phyloP scores from a whole-genome alignment of 2,888 invertebrate genomes.

The Marasmarcha lunaedactyla region DNA sequence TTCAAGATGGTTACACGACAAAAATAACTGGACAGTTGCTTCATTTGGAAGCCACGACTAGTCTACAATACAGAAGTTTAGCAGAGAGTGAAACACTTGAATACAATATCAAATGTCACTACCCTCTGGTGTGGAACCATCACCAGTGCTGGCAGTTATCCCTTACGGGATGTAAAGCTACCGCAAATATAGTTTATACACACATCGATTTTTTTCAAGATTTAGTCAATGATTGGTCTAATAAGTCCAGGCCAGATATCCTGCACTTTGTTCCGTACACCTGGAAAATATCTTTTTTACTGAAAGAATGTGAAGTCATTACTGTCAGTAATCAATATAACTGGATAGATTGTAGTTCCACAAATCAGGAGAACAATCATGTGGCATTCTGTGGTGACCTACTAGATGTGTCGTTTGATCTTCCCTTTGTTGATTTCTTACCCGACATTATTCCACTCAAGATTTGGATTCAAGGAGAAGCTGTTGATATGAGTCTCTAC shows the following conservation, averaged over 20 bases:
- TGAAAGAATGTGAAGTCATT: slow-evolving; percentile 96
- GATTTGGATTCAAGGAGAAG: slow-evolving; percentile 96
- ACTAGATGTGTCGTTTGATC: slow-evolving; percentile 91
- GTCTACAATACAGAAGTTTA: slow-evolving; percentile 91
- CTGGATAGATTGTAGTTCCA: slow-evolving; percentile 98
- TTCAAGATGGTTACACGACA: slow-evolving; percentile 88
- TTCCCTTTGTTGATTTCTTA: slow-evolving; percentile 95
- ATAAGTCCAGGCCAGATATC: slow-evolving; percentile 92
- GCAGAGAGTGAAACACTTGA: slow-evolving; percentile 95
- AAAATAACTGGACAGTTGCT: slow-evolving; percentile 94
- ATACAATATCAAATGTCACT: slow-evolving; percentile 89
- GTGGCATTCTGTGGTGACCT: slow-evolving; percentile 94
- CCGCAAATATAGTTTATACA: slow-evolving; percentile 90
- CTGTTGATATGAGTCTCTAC: slow-evolving; percentile 89
- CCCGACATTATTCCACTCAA: slow-evolving; percentile 90
- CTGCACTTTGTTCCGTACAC: slow-evolving; percentile 96
- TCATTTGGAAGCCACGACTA: slow-evolving; percentile 95
- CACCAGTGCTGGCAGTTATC: slow-evolving; percentile 95
- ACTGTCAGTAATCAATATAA: slow-evolving; percentile 96
- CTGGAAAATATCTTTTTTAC: slow-evolving; percentile 89
- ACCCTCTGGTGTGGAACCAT: slow-evolving; percentile 95
- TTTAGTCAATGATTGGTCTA: slow-evolving; percentile 96
- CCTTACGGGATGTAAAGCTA: slow-evolving; percentile 94
- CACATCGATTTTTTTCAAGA: slow-evolving; percentile 98
- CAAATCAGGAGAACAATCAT: slow-evolving; percentile 94